Base-by-base conservation (phyloP, 2,888 invertebrate species). In the Cheilosia scutellata region DNA sequence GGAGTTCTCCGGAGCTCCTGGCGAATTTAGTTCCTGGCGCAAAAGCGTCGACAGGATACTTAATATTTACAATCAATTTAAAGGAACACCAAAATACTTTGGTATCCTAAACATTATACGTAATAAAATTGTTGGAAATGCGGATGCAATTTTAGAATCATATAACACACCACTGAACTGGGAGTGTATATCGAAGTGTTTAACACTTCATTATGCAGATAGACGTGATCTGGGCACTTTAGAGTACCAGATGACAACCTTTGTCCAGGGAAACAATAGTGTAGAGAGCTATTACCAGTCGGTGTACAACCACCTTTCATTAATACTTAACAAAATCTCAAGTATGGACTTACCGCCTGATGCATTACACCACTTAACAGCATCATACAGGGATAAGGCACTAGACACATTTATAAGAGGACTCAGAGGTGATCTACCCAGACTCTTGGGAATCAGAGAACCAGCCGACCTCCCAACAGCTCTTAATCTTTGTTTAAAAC, bases 331-430 rank as follows among this genome's bases (percentile, higher is more conserved):
- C 60, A 87, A 88, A 74, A 65, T 88, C 20, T 53, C 55, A 7
- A 65, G 65, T 27, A 80, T 88, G 68, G 87, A 89, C 6, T 57
- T 87, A 16, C 71, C 80, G 9, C 37, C 37, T 6, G 88, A 88
- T 42, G 31, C 87, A 29, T 42, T 84, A 5, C 27, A 72, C 2
- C 55, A 87, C n/a, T 13, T 88, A 27, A 87, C 77, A 11, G 31
- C 75, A 49, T 71, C 77, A 11, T 86, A 88, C 53, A 55, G 87
- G 20, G 80, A 78, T 55, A 88, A 88, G 57, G 88, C 88, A 2
- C 49, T 88, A n/a, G 87, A 89, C 63, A 87, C 87, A 1, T 88
- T 88, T 37, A 62, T 88, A 11, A 53, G 87, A 53, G 87, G 87
- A 9, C 82, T 88, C 13, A 87, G 76, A 20, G 87, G 87, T 13